Conservation (phyloP, 2,113 vertebrate genomes). For the Chionis minor region DNA sequence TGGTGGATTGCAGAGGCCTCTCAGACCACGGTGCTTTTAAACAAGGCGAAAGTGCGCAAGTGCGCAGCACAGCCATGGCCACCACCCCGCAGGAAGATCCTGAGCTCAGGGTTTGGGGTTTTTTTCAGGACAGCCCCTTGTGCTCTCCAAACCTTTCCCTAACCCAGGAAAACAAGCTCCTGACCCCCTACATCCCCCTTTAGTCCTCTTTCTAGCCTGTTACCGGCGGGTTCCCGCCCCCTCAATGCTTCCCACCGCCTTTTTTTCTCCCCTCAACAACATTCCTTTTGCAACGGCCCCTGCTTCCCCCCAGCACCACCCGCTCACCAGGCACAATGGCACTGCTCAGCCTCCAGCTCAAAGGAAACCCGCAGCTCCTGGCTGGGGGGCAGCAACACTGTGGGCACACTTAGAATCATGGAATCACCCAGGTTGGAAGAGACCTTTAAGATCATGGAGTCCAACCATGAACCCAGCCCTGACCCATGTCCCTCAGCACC, state of each 20-base stretch:
- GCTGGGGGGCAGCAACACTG: slow-evolving; percentile 61
- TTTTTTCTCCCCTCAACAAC: background rate
- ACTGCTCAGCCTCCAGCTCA: slow-evolving; percentile 64
- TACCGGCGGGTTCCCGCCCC: background rate
- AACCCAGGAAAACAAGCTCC: background rate
- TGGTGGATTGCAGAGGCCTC: background rate
- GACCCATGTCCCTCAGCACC: background rate
- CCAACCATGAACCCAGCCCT: background rate
- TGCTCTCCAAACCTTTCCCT: too few species aligned
- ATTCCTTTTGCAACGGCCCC: background rate
- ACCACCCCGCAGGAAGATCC: background rate
- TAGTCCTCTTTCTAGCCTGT: too few species aligned
- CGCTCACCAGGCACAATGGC: slow-evolving; percentile 70
- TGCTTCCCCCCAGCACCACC: too few species aligned
- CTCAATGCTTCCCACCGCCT: background rate
- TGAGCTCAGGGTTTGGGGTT: background rate
- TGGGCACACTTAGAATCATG: slow-evolving; percentile 53
- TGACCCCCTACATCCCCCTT: too few species aligned
- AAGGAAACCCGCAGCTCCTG: slow-evolving; percentile 54
- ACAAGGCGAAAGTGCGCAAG: background rate
- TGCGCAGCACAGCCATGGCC: background rate
- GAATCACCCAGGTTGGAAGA: background rate
- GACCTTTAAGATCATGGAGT: background rate
- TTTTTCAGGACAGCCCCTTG: too few species aligned
- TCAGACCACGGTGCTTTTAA: background rate